Conservation (phyloP, 2,888 invertebrate species). For the Arrhopalites spinosus region DNA sequence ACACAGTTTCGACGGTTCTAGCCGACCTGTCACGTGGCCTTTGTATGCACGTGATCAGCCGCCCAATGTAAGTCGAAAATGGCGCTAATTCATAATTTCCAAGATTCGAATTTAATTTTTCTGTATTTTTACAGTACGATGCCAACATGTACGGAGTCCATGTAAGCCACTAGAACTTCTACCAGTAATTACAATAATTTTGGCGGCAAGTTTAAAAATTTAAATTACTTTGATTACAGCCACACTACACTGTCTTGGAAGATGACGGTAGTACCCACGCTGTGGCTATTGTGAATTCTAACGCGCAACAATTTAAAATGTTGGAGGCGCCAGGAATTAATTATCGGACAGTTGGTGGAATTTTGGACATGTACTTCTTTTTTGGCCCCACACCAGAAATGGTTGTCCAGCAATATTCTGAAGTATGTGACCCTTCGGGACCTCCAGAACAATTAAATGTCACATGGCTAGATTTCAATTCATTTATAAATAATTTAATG, state of each 20-base stretch:
- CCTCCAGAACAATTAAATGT: too few species aligned
- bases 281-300: conserved; percentile 79
- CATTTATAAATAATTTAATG: too few species aligned
- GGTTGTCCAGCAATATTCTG: conserved; percentile 71
- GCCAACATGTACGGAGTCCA: conserved; percentile 74
- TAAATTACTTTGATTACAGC: conserved; percentile 63
- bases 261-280: conserved; percentile 72
- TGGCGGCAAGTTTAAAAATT: neutral
- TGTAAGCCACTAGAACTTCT: conserved; percentile 21
- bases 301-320: conserved; percentile 81
- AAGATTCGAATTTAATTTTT: neutral
- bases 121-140: conserved; percentile 21
- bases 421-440: too few species aligned
- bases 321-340: conserved; percentile 82
- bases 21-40: conserved; percentile 56
- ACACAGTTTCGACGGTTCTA: conserved; percentile 58
- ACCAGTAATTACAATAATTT: too few species aligned
- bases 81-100: neutral
- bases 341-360: conserved; percentile 79
- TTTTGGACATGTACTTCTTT: conserved; percentile 78
- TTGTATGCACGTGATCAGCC: conserved; percentile 59
- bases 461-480: too few species aligned
- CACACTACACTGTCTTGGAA: conserved; percentile 78
- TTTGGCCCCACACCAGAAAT: conserved; percentile 74
- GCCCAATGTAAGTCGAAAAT: conserved; percentile 43